phyloP scores from a whole-genome alignment of 2,797 vertebrate species.

The Adelosebastes latens region DNA sequence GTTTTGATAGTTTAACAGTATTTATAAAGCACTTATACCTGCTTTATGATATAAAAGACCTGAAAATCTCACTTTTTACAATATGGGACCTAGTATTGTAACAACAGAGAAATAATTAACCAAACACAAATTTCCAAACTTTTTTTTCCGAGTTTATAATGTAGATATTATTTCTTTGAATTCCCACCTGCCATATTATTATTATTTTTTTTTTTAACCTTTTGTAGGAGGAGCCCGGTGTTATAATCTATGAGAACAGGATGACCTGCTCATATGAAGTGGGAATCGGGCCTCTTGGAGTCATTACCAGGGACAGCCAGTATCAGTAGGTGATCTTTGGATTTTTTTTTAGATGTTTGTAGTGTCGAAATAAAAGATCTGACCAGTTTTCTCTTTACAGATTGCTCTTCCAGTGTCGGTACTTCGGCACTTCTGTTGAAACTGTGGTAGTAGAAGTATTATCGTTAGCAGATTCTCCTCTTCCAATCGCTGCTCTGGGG shows the following conservation, averaged over 20 bases:
- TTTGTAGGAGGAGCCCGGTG: constrained; percentile 67
- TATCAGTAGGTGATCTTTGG: constrained; percentile 66
- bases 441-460: constrained; percentile 47
- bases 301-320: constrained; percentile 77
- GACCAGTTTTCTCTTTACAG: constrained; percentile 47
- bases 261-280: constrained; percentile 71
- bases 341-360: neutral
- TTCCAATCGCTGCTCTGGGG: constrained; percentile 46
- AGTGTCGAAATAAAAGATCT: neutral
- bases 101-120: no score
- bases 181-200: neutral
- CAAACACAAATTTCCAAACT: no score
- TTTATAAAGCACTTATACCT: no score
- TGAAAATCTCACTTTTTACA: no score
- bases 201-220: neutral
- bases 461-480: neutral
- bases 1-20: no score
- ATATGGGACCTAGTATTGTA: no score
- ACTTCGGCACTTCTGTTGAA: constrained; percentile 37
- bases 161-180: no score
- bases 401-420: constrained; percentile 72
- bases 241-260: constrained; percentile 77
- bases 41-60: no score
- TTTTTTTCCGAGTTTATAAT: no score
- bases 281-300: constrained; percentile 42